Evolutionary conservation across 2,797 vertebrate species (phyloP), one percentile per base, ranked within the genome.

Genomic region (Delichon dasypus): DNA sequence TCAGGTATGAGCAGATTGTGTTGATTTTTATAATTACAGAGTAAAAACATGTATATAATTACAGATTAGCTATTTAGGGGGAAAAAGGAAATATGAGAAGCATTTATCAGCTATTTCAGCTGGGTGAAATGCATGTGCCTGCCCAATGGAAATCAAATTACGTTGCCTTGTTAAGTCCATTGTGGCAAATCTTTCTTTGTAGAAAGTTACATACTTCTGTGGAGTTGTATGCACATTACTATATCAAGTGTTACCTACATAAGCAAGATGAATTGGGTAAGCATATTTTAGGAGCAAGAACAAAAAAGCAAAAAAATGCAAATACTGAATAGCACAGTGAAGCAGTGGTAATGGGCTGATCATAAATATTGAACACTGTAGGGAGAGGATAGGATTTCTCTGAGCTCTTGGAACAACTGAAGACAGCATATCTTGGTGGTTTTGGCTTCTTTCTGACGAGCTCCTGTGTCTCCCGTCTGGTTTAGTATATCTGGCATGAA

Each of bases 381-480:
- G 26, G 8, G 13, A 71, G 27, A 18, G 5, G 14, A 26, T 20
- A 65, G 19, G 23, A n/a, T 88, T 58, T 85, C n/a, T 61, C 27
- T 61, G 26, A 82, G 19, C 13, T 17, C 29, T 65, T 70, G 10
- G 11, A 72, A 62, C 22, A 76, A 20, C 14, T 72, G 32, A 30
- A 47, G 27, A 34, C 54, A 25, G 15, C 64, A 42, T 30, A 36
- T 4, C 8, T 4, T 45, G 12, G 10, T 44, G 9, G 3, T 45
- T 72, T 84, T 89, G 38, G 7, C 34, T 82, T 75, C n/a, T 72
- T 32, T 61, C 26, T 65, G 40, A 47, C 11, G 57, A 68, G 5
- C 13, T 51, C 3, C 0, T 66, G 8, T 45, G 5, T 68, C 8
- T 8, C n/a, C 0, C 0, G 0, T 61, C 36, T 74, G 18, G 15